Percentiles rank a stretch among this genome's conserved stretches.
Conservation (phyloP, 2,888 invertebrate genomes). For the Sinopyrophorus schimmeli region DNA sequence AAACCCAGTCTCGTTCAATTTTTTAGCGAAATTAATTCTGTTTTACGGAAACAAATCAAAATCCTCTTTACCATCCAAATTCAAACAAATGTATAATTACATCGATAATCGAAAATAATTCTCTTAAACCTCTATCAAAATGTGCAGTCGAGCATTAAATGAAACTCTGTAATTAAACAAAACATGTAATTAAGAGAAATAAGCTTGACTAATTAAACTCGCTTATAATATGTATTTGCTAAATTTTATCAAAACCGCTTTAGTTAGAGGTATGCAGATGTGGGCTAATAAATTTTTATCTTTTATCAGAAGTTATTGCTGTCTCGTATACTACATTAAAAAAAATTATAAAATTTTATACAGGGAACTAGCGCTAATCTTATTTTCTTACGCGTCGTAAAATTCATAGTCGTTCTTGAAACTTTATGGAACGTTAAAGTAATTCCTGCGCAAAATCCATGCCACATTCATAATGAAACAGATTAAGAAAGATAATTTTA, state of each 20-base stretch:
- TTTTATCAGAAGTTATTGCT: too few relatives aligned
- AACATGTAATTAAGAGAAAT: constrained; percentile 49
- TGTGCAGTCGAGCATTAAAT: constrained; percentile 48
- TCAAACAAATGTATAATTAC: constrained; percentile 4
- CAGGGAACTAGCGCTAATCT: constrained; percentile 4
- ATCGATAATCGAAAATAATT: constrained; percentile 10
- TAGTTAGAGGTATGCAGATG: too few relatives aligned
- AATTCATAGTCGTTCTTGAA: constrained; percentile 7
- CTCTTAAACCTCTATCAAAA: constrained; percentile 38
- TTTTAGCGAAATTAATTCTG: too few relatives aligned
- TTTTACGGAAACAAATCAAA: constrained; percentile 5
- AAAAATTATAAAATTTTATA: neutral
- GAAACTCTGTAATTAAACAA: constrained; percentile 52
- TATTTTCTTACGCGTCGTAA: constrained; percentile 3
- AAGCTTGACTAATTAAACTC: constrained; percentile 35
- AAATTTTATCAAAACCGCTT: too few relatives aligned
- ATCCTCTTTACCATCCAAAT: neutral
- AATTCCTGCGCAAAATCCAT: constrained; percentile 20
- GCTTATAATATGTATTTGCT: too few relatives aligned
- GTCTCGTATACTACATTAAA: too few relatives aligned
- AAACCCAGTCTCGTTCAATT: too few relatives aligned
- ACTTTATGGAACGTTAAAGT: constrained; percentile 12
- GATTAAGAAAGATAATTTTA: constrained; percentile 30
- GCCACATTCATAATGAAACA: constrained; percentile 22
- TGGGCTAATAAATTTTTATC: too few relatives aligned